Evolutionary conservation across 2,113 vertebrate species (phyloP), one percentile per base, ranked within the genome.

Genomic region (Onychostruthus taczanowskii): DNA sequence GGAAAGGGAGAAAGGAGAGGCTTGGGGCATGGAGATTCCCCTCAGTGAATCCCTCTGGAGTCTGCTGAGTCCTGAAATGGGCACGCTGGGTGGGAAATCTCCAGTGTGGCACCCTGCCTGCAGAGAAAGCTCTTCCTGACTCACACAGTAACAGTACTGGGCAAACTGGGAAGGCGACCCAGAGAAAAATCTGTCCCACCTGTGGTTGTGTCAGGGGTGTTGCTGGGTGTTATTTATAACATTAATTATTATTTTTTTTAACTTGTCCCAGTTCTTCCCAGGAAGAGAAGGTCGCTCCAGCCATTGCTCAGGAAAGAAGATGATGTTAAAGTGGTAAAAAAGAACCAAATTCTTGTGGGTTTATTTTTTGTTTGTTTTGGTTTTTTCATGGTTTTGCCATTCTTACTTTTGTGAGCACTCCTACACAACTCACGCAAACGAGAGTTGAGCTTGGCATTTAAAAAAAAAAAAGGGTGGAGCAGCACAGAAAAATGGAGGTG

Each of bases 161-260:
- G 69, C 44, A 84, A 89, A 70, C 19, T 23, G 74, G 39, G 83
- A 84, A 79, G 44, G 56, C 0, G 0, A 72, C 19, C 8, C 68
- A 50, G 75, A 33, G 75, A 63, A 90, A 94, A 90, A 86, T 72
- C 75, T 72, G 52, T 93, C 79, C 75, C 16, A 41, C 49, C 79
- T 77, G 22, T 85, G 86, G 17, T 3, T 76, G 59, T 90, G 58
- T 64, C 84, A 89, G 61, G 61, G 24, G 26, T 84, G 93, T 90
- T 77, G 35, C 53, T 93, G 68, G 18, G 47, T 52, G 64, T 46
- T 80, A 78, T 93, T 85, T 90, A 55, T 85, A 91, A 79, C 66
- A 56, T 82, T 89, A 81, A 81, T 85, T 92, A 63, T 81, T 93
- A 39, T 67, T 89, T 56, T 95, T 95, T 95, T 85, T 89, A 12